Evolutionary conservation across 2,797 vertebrate species (phyloP), one percentile per base, ranked within the genome.

Genomic region (Trachops cirrhosus): DNA sequence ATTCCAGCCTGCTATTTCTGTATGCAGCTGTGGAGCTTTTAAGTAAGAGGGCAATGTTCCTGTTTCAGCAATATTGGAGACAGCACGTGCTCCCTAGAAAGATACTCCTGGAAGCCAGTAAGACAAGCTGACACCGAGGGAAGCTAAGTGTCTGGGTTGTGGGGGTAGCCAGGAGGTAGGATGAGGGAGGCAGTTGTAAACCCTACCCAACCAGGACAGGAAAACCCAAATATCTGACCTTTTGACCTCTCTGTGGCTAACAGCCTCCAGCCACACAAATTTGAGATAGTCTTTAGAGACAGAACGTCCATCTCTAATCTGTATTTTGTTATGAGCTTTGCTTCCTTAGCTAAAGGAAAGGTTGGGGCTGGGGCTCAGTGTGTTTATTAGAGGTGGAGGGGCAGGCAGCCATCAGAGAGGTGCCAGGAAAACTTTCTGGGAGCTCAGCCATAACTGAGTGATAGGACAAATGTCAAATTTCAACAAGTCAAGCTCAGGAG

Each of bases 401-500:
- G 32, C 37, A 86, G 62, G 50, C 78, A 67, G 50, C 87, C 77
- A 24, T 88, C 82, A 6, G 0, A 14, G 91, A 94, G 3, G 92
- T 97, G 97, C 93, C 97, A 96, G 11, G 70, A 95, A 96, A 93
- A 74, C 88, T 84, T 96, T 88, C 71, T 46, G 95, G 97, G 77
- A 97, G 84, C 3, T 78, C 86, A 94, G 92, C 79, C 96, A 96
- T 97, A 95, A 97, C 86, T 97, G 96, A 96, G 80, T 95, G 97
- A 97, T 48, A 96, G 89, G 12, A 96, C 91, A 96, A 96, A 98
- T 96, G 94, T 96, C 97, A 93, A 84, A 86, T 93, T 93, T 96
- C 94, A 96, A 95, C 96, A 83, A 75, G 90, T 96, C 91, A 97
- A 97, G 95, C 97, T 97, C 97, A 91, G 85, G 89, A 95, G 95